A percentile compares a stretch with the other conserved stretches of the same genome.
Evolutionary conservation across 2,113 vertebrate species (phyloP).

Genomic region (Otolemur garnettii): DNA sequence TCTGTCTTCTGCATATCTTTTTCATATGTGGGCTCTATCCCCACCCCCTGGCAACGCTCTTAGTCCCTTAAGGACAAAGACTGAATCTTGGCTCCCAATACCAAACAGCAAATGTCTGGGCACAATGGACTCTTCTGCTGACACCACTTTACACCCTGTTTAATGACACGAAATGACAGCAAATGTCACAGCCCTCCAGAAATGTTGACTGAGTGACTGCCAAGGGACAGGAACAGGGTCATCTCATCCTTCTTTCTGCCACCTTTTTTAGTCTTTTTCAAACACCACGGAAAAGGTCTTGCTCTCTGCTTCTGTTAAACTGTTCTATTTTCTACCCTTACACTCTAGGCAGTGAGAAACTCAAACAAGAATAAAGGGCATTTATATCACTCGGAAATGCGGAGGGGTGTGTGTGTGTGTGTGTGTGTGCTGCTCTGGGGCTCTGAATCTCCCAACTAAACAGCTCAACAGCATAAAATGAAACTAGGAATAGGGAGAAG

Average conservation of each 20-base stretch:
- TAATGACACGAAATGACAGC: conserved; percentile 56
- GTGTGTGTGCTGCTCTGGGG: background rate
- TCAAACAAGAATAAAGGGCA: conserved; percentile 76
- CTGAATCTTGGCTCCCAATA: background rate
- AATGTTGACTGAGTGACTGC: conserved; percentile 55
- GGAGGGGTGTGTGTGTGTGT: background rate
- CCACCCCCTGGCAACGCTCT: background rate
- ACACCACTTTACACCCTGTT: background rate
- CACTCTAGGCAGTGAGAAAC: conserved; percentile 76
- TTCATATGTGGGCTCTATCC: background rate
- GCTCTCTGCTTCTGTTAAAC: conserved; percentile 76
- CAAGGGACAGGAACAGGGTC: conserved; percentile 45
- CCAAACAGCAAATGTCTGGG: conserved; percentile 17
- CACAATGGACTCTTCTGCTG: background rate
- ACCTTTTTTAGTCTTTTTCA: conserved; percentile 68
- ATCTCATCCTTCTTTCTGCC: conserved; percentile 12
- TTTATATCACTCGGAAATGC: conserved; percentile 66
- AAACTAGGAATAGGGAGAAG: background rate
- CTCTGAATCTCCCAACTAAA: conserved; percentile 47
- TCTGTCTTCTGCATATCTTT: conserved; percentile 1
- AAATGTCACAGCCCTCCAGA: conserved; percentile 68
- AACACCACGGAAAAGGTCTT: conserved; percentile 71
- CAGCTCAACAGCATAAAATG: background rate
- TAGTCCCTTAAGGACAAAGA: background rate
- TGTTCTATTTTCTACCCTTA: conserved; percentile 77